Conservation (phyloP, 2,797 vertebrate genomes). For the Artibeus jamaicensis region DNA sequence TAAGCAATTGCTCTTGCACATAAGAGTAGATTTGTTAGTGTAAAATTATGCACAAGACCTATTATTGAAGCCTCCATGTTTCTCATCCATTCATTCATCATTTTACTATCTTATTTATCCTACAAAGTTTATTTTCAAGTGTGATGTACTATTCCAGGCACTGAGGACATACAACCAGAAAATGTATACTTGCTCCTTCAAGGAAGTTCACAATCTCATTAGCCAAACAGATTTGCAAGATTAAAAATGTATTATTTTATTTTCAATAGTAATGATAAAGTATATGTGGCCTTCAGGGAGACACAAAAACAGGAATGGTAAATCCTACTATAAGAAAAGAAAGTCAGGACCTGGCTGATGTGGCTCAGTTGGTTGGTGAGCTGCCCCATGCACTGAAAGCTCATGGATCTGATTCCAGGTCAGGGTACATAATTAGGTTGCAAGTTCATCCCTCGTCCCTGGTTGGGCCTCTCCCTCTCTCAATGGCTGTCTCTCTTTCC, state of each 20-base stretch:
- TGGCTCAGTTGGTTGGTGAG: neutral
- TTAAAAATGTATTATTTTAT: neutral
- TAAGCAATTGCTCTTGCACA: neutral
- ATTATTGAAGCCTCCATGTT: neutral
- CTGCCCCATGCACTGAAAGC: neutral
- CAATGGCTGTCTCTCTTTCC: neutral
- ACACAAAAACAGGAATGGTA: neutral
- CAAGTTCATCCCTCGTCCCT: neutral
- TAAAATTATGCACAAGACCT: neutral
- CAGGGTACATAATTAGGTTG: neutral
- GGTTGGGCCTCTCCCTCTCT: neutral
- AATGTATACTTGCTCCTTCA: neutral
- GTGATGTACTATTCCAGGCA: neutral
- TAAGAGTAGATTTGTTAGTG: neutral
- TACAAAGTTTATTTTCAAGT: neutral
- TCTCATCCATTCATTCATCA: neutral
- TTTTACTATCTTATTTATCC: neutral
- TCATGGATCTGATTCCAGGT: neutral
- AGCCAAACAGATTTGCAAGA: neutral
- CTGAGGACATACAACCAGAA: neutral
- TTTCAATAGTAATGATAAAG: constrained; percentile 12
- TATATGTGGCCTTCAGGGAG: neutral
- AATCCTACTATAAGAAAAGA: neutral
- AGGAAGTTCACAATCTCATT: neutral
- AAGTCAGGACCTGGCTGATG: neutral